Conservation (phyloP, 2,888 invertebrate genomes). For the Agrochola litura region DNA sequence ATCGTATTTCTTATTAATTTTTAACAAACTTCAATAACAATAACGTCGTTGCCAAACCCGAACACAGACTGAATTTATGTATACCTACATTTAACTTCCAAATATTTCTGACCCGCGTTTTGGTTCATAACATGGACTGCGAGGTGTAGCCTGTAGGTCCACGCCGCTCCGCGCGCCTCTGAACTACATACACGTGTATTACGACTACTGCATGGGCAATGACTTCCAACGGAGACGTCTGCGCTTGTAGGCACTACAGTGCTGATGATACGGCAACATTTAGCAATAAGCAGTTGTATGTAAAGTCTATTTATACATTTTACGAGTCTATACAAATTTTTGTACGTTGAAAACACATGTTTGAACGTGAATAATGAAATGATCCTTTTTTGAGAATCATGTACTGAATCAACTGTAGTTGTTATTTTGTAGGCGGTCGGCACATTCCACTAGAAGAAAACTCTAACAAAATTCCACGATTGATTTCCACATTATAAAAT, state of each 20-base stretch:
- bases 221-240: constrained; percentile 67
- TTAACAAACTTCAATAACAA: constrained; percentile 74
- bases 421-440: constrained; percentile 90
- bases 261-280: constrained; percentile 82
- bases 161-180: constrained; percentile 45
- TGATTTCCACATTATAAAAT: constrained; percentile 88
- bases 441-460: constrained; percentile 89
- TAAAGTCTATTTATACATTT: constrained; percentile 90
- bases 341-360: constrained; percentile 88
- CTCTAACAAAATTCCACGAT: constrained; percentile 88
- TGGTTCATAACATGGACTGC: constrained; percentile 59
- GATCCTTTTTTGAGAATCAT: constrained; percentile 90
- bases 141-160: constrained; percentile 44
- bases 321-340: constrained; percentile 90
- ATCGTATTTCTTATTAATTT: constrained; percentile 61
- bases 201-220: constrained; percentile 64
- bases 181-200: constrained; percentile 49
- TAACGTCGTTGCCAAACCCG: constrained; percentile 88
- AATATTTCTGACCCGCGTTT: constrained; percentile 76
- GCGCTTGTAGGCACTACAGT: constrained; percentile 68
- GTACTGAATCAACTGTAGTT: constrained; percentile 88
- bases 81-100: constrained; percentile 84
- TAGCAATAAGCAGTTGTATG: constrained; percentile 90
- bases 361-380: constrained; percentile 85
- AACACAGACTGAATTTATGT: constrained; percentile 89